phyloP scores from a whole-genome alignment of 2,888 invertebrate genomes.

The Amphiduros pacificus region DNA sequence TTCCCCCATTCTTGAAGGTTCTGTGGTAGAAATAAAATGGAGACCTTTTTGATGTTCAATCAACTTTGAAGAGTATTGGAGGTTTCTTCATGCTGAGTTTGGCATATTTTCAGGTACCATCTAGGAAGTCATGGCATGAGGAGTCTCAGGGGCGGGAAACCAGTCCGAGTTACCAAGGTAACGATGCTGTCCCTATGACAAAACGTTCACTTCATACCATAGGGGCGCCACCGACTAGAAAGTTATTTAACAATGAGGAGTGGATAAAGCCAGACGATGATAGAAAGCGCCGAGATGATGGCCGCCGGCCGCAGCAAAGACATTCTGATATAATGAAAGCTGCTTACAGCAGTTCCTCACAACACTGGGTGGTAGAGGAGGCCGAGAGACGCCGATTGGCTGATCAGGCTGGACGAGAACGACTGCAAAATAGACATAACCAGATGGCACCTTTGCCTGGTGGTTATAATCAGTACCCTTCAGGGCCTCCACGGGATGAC shows the following conservation, averaged over 20 bases:
- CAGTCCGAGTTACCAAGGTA: conserved; percentile 1
- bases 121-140: conserved; percentile 10
- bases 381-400: conserved; percentile 77
- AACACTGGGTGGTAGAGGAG: conserved; percentile 93
- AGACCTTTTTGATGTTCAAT: no score
- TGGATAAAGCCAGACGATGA: conserved; percentile 33
- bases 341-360: conserved; percentile 21
- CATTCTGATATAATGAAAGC: background rate
- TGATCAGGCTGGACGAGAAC: conserved; percentile 30
- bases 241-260: conserved; percentile 29
- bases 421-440: conserved; percentile 17
- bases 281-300: background rate
- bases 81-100: no score
- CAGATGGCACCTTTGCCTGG: no score
- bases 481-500: no score
- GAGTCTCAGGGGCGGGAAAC: conserved; percentile 4
- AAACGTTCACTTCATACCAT: conserved; percentile 20
- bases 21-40: no score
- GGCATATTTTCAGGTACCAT: no score
- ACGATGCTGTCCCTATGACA: conserved; percentile 3
- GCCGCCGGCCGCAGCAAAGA: background rate
- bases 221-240: conserved; percentile 46
- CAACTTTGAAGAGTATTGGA: no score
- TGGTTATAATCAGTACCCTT: no score
- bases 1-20: no score